phyloP scores from a whole-genome alignment of 2,113 vertebrate species.

The Oenanthe oenanthe region DNA sequence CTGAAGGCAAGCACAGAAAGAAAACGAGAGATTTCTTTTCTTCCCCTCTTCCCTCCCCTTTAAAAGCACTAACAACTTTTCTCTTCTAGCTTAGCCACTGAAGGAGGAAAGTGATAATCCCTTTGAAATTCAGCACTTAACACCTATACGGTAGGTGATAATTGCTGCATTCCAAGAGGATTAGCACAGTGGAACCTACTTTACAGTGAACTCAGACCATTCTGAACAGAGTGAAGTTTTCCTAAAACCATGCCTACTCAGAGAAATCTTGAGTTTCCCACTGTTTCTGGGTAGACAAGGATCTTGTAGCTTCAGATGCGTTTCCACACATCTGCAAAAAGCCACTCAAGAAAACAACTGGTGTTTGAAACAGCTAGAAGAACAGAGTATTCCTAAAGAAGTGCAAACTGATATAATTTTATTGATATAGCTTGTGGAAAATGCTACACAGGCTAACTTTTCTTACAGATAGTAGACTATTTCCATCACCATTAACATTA shows the following conservation, averaged over 20 bases:
- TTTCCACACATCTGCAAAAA: background rate
- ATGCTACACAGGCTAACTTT: background rate
- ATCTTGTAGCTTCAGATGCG: background rate
- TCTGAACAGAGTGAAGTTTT: conserved; percentile 49
- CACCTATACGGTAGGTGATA: conserved; percentile 72
- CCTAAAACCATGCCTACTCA: conserved; percentile 28
- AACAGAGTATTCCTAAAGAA: background rate
- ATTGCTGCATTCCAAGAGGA: conserved; percentile 72
- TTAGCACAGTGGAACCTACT: conserved; percentile 65
- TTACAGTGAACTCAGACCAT: conserved; percentile 48
- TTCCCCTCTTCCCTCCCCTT: background rate
- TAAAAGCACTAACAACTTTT: conserved; percentile 59
- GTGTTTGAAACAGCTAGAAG: background rate
- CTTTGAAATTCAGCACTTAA: conserved; percentile 74
- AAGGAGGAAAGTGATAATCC: conserved; percentile 70
- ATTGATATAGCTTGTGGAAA: background rate
- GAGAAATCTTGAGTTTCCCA: conserved; percentile 24
- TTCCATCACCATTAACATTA: background rate
- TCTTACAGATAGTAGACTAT: background rate
- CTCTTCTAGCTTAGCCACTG: conserved; percentile 48
- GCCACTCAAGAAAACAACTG: background rate
- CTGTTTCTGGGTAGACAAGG: background rate
- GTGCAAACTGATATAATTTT: background rate
- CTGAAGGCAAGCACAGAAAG: background rate
- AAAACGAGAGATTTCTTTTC: background rate